phyloP scores from a whole-genome alignment of 64 coral and sea anemone species.

The Orbicella faveolata region DNA sequence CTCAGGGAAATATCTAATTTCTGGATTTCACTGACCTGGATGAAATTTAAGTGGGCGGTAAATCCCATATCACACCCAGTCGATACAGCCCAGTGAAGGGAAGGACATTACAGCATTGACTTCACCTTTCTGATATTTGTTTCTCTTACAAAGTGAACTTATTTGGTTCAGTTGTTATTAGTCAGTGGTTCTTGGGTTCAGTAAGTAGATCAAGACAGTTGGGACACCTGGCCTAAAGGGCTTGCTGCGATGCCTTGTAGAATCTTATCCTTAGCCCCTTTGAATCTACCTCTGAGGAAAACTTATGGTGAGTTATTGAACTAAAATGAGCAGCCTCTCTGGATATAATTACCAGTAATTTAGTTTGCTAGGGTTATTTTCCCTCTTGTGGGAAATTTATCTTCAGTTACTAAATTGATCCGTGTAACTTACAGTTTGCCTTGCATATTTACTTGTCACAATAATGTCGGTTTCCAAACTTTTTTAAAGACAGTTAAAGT shows the following conservation, averaged over 20 bases:
- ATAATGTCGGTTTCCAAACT: too few relatives aligned
- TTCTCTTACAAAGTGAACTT: not conserved
- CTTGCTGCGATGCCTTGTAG: constrained; percentile 38
- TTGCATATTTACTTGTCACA: too few relatives aligned
- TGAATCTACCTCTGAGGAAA: constrained; percentile 42
- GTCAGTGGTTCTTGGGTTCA: constrained; percentile 17
- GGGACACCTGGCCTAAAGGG: not conserved
- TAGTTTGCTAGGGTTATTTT: not conserved
- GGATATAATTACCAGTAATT: not conserved
- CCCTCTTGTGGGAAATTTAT: not conserved
- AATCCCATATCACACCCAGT: not conserved
- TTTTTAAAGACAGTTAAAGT: too few relatives aligned
- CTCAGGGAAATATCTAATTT: not conserved
- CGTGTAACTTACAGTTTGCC: too few relatives aligned
- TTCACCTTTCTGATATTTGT: constrained; percentile 26
- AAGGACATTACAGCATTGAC: constrained; percentile 42
- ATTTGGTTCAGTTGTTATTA: constrained; percentile 47
- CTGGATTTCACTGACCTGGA: not conserved
- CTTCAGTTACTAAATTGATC: not conserved
- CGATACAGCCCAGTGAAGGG: constrained; percentile 49
- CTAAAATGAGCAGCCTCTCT: not conserved
- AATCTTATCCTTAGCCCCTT: constrained; percentile 19
- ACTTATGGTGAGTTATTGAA: not conserved
- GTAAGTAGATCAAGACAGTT: not conserved
- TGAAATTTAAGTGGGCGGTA: not conserved